These are phyloP conservation scores for Chamaea fasciata DNA, from an alignment of 2,113 vertebrate species.

Conservation along the genomic window DNA sequence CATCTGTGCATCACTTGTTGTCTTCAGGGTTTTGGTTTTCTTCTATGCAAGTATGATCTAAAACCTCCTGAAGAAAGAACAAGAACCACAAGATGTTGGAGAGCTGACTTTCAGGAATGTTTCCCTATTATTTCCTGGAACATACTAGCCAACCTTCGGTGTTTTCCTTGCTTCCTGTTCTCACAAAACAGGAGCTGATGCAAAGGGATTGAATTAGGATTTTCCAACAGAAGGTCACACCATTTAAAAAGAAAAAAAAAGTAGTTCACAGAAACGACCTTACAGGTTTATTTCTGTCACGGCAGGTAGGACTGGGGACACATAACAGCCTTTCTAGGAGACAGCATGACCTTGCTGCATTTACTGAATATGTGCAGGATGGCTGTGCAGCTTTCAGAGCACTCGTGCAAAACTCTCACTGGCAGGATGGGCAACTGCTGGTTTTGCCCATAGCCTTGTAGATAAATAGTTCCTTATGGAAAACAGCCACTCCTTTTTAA, in stretches of 20 bases:
- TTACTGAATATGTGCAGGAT: neutral
- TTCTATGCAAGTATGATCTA: neutral
- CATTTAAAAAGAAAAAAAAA: neutral
- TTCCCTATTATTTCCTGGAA: neutral
- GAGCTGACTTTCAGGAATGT: neutral
- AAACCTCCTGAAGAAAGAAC: neutral
- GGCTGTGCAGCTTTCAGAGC: neutral
- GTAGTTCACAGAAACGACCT: fast-evolving
- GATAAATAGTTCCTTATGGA: neutral
- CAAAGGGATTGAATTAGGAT: neutral
- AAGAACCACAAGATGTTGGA: neutral
- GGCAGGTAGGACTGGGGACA: neutral
- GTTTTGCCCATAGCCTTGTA: neutral
- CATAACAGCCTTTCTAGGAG: neutral
- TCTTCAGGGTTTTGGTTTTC: neutral
- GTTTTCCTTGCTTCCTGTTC: neutral
- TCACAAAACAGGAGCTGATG: neutral
- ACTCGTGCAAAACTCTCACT: neutral
- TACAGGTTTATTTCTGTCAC: neutral
- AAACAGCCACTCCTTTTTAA: neutral
- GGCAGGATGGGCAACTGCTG: neutral
- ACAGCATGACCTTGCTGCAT: neutral
- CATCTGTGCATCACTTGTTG: neutral
- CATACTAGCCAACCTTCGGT: neutral
- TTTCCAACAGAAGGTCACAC: neutral